Evolutionary conservation across 2,888 invertebrate species (phyloP).

Genomic region (Drosophila prostipennis): DNA sequence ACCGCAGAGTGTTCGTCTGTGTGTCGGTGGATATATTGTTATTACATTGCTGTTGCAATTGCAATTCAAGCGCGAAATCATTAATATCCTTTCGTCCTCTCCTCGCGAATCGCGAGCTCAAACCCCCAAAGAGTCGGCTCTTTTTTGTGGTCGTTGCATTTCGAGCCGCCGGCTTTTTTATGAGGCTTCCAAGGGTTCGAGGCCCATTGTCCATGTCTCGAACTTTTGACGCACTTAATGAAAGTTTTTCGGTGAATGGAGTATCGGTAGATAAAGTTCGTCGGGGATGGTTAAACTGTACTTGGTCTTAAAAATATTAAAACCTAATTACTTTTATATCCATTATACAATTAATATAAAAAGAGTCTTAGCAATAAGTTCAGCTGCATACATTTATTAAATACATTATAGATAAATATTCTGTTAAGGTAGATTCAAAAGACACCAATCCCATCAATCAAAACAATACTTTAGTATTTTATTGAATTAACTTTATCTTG

Average conservation of each 20-base stretch:
- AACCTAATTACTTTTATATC: too few relatives aligned
- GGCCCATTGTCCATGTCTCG: constrained; percentile 50
- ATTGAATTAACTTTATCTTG: constrained; percentile 19
- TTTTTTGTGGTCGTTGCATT: constrained; percentile 55
- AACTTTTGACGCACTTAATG: constrained; percentile 59
- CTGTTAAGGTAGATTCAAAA: not conserved
- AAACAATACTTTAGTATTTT: constrained; percentile 7
- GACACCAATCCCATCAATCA: constrained; percentile 24
- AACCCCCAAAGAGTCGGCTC: constrained; percentile 23
- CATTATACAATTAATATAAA: too few relatives aligned
- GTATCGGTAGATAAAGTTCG: constrained; percentile 2
- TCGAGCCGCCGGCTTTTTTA: constrained; percentile 53
- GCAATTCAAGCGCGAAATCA: constrained; percentile 83
- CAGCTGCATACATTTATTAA: not conserved
- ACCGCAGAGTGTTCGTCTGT: constrained; percentile 70
- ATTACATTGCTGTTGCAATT: constrained; percentile 76
- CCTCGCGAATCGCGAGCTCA: constrained; percentile 4
- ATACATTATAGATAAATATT: not conserved
- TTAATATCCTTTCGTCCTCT: constrained; percentile 75
- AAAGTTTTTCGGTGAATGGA: constrained; percentile 25
- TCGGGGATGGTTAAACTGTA: not conserved
- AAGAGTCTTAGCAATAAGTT: not conserved
- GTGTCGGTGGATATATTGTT: constrained; percentile 68
- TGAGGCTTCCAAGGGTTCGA: constrained; percentile 61
- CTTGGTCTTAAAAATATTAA: too few relatives aligned